Conservation (phyloP, 2,797 vertebrate species). For the Muscicapa striata region DNA sequence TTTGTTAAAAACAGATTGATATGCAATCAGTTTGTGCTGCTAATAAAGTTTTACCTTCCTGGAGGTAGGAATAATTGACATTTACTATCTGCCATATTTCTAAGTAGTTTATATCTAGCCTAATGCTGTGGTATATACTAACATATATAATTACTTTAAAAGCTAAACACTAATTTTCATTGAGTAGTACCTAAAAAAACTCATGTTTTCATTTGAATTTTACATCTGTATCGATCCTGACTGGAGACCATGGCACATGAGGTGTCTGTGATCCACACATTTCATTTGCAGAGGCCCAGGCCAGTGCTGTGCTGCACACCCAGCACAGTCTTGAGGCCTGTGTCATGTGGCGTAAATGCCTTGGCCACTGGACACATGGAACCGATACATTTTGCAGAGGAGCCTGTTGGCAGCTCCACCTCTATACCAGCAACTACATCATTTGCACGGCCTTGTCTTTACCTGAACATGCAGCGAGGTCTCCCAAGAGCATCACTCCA, state of each 20-base stretch:
- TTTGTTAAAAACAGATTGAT: neutral
- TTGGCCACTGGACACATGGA: neutral
- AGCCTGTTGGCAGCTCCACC: neutral
- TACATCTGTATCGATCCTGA: neutral
- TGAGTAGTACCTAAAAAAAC: neutral
- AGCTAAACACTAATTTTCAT: neutral
- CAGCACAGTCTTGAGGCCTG: accelerated
- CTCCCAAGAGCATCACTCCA: neutral
- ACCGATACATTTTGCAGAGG: accelerated
- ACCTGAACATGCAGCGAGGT: neutral
- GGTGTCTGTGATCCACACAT: neutral
- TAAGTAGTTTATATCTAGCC: neutral
- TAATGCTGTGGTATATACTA: neutral
- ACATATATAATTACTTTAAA: neutral
- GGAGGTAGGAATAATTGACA: neutral
- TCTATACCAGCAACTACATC: neutral
- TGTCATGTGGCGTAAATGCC: neutral
- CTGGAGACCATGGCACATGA: accelerated
- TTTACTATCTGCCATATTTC: neutral
- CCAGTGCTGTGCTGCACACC: neutral
- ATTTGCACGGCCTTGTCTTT: neutral
- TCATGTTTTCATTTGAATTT: neutral
- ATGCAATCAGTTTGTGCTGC: neutral
- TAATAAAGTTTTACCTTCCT: neutral
- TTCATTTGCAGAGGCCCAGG: neutral